Evolutionary conservation across 37 sponge, comb jelly and placozoan genomes (phyloP), one percentile per base, ranked within the genome.

Genomic region (Mnemiopsis leidyi): DNA sequence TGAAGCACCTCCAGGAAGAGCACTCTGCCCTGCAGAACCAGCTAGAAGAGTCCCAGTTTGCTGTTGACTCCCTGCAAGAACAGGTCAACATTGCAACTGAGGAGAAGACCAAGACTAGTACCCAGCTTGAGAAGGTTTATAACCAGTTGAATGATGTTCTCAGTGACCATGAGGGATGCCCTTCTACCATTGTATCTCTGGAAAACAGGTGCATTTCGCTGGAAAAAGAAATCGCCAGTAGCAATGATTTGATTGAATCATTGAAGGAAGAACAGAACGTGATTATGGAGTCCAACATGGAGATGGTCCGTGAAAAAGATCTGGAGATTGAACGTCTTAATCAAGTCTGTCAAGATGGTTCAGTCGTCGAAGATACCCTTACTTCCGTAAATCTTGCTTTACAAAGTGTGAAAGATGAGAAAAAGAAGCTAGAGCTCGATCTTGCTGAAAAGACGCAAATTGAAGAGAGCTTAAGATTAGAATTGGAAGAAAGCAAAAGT

Each of bases 241-340:
- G 9, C 35, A 29, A 7, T 2, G 38, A 20, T 2, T 13, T 36
- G 2, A 23, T 82, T 34, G 82, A 82, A 30, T 29, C 23, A 13
- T 37, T 82, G 82, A 82, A 82, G 32, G 82, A 82, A 37, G 38
- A 82, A 30, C 82, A 82, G 82, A 36, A 71, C n/a, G 3, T 71
- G 29, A 71, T 71, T 3, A 71, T 28, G 25, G 73, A 71, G 20
- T 71, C 73, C 3, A 71, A 71, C n/a, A 71, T 71, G 73, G 30
- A 29, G 73, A 5, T 28, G 73, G 30, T 71, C 29, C 25, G 30
- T 5, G 73, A 71, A 18, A 23, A 28, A 29, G 73, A 71, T 71
- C 29, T 28, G 7, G 73, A 71, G 20, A 71, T 71, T 18, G 73
- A 23, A 28, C 7, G 73, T n/a, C 73, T 71, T 18, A 28, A 23